phyloP scores from a whole-genome alignment of 2,888 invertebrate species.

The Stenodema calcarata region DNA sequence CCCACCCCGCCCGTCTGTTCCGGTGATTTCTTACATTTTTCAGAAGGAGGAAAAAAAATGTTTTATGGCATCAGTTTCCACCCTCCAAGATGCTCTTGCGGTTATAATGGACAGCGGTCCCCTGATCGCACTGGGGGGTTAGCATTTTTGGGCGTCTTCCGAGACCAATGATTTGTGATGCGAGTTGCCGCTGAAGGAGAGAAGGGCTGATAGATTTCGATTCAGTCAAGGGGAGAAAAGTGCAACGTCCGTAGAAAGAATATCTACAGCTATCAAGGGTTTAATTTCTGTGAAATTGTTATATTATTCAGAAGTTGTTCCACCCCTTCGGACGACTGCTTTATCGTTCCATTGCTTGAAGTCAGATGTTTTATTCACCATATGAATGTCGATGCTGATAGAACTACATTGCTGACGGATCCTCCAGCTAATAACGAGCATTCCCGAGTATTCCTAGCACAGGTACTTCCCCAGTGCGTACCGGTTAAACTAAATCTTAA shows the following conservation, averaged over 20 bases:
- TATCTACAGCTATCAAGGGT: background rate
- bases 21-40: background rate
- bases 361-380: background rate
- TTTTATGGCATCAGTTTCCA: background rate
- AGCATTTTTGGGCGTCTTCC: background rate
- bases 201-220: background rate
- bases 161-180: background rate
- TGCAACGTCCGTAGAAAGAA: background rate
- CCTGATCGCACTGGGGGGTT: background rate
- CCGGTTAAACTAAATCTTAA: no score
- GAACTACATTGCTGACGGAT: no score
- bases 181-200: background rate
- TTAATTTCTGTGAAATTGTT: background rate
- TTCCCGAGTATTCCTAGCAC: no score
- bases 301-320: background rate
- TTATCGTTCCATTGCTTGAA: background rate
- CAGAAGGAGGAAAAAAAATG: background rate
- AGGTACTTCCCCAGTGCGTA: no score
- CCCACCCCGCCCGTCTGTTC: background rate
- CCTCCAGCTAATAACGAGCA: no score
- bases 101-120: background rate
- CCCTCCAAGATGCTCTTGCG: background rate
- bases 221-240: background rate
- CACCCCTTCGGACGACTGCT: background rate
- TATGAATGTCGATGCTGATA: no score